Evolutionary conservation across 2,888 invertebrate genomes (phyloP), one percentile per base, ranked within the genome.

Genomic region (Synanthedon formicaeformis): DNA sequence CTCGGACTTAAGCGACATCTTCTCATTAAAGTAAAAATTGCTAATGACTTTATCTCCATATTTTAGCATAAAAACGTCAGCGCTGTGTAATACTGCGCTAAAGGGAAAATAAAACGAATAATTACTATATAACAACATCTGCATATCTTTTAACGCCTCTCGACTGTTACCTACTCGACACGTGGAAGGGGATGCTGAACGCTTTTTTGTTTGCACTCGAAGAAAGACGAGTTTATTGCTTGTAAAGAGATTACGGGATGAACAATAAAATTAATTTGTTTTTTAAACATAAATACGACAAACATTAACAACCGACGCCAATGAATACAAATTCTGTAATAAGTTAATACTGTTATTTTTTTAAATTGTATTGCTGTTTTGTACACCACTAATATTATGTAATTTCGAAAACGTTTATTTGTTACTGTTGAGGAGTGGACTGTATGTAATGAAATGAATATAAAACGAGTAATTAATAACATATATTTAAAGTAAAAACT

Each of bases 21-120:
- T 77, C 77, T 80, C 73, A 79, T 82, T 81, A 77, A 73, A 81
- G 74, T 73, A 75, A 80, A 78, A 84, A 81, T 80, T 79, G 75
- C 75, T 83, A 85, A 86, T 82, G 83, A 77, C 77, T 73, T 72
- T 70, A 86, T 86, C 76, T 83, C 77, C 86, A 86, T 84, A 81
- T 77, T 81, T 86, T 86, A 74, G 78, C 86, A 83, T 86, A 76
- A 80, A 81, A 73, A 77, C 71, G 75, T 82, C 78, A 78, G 73
- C 76, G 63, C 73, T 77, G 71, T 71, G 64, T 68, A 71, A 40
- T n/a, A 13, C 34, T 40, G 40, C 50, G 10, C 40, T 50, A 27
- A 50, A 50, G 5, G 18, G 13, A 56, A 59, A 57, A 57, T 53
- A 59, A 59, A 69, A 67, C 56, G 60, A 66, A 65, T 73, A 71